These are phyloP conservation scores for Propithecus deckenii DNA, from an alignment of 2,797 vertebrate genomes.

Conservation along the genomic window DNA sequence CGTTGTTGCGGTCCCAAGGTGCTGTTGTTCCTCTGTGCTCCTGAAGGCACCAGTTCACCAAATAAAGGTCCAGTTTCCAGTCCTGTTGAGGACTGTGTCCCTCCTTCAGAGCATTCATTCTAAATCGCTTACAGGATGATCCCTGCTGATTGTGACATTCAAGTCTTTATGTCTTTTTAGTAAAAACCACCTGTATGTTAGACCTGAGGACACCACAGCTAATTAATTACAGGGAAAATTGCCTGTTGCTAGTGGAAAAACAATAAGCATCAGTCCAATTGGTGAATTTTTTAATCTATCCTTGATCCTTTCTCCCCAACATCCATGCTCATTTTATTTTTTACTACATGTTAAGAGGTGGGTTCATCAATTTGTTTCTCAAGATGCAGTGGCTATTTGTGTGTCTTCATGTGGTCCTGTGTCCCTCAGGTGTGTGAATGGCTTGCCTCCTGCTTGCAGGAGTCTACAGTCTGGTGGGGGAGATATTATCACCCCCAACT, in stretches of 20 bases:
- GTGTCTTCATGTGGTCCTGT: not conserved
- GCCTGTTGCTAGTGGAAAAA: not conserved
- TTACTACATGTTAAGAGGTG: not conserved
- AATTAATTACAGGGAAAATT: constrained; percentile 4
- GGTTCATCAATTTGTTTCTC: not conserved
- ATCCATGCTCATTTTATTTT: not conserved
- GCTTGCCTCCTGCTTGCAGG: too few species aligned
- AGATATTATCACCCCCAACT: not conserved
- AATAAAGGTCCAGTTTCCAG: not conserved
- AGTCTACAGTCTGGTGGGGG: not conserved
- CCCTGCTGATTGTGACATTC: not conserved
- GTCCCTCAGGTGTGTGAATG: not conserved
- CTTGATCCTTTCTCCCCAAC: not conserved
- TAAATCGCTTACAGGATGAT: not conserved
- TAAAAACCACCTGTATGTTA: not conserved
- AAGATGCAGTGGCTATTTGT: not conserved
- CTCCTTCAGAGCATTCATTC: not conserved
- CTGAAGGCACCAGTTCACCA: not conserved
- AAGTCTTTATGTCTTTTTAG: not conserved
- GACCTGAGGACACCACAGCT: not conserved
- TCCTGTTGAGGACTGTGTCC: not conserved
- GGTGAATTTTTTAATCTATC: not conserved
- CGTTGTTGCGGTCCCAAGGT: too few species aligned
- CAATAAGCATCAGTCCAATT: not conserved
- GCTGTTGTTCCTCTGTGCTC: not conserved